Base-by-base conservation (phyloP, 2,113 vertebrate species). In the Phylloscopus trochiloides region DNA sequence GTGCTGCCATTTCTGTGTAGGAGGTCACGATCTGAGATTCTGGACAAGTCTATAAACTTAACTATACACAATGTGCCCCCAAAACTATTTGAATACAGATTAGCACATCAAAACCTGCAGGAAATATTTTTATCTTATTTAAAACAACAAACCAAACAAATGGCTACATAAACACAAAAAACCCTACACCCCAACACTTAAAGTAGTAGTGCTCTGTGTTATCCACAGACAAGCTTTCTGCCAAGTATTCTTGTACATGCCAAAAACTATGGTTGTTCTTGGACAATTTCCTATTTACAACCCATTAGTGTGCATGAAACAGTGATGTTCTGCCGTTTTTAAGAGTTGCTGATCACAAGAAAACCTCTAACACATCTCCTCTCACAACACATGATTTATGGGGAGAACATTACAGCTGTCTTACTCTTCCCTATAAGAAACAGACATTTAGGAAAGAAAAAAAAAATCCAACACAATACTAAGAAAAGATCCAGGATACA, bases 261-360 rank as follows among this genome's bases (percentile, higher is more conserved):
- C 94, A 94, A 95, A 89, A 91, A 25, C 20, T 29, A 54, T 3
- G 9, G 50, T 28, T 82, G 91, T 90, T 96, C 84, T 93, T 51
- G 62, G 81, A 86, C 32, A 85, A 48, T 55, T 93, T 83, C 26
- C 95, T 93, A 92, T 94, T 91, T 91, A 82, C 71, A 88, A 40
- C 6, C 29, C 34, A 48, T 85, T n/a, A 16, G 9, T 15, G 36
- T 70, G 38, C 78, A 54, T 6, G 34, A 55, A 86, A 77, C 36
- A 81, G 63, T 20, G n/a, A 87, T 45, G 36, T 78, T 87, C 78
- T 91, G 40, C 54, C 74, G 73, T 85, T 95, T 96, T 88, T 79
- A 90, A 71, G 54, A 82, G 74, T 24, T 3, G 2, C 4, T 54
- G 45, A 89, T 91, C 34, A 70, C 51, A 72, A 32, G 14, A 81